Percentiles rank a stretch among this genome's conserved stretches.
Conservation (phyloP, 2,797 vertebrate species). For the Sciurus vulgaris region DNA sequence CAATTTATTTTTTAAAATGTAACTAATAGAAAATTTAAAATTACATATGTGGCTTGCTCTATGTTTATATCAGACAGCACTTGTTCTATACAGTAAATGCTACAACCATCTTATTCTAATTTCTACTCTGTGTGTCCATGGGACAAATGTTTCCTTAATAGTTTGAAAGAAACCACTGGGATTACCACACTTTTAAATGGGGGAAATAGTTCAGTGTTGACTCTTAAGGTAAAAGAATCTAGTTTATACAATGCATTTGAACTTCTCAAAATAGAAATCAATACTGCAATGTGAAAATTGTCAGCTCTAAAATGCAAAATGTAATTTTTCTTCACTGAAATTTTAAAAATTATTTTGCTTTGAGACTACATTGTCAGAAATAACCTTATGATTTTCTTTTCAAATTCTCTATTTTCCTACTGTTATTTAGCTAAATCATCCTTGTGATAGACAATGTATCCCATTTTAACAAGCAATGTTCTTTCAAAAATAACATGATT, state of each 20-base stretch:
- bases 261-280: constrained; percentile 54
- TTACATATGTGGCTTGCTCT: neutral
- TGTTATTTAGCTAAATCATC: constrained; percentile 26
- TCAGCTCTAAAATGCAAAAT: constrained; percentile 31
- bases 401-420: constrained; percentile 30
- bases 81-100: constrained; percentile 37
- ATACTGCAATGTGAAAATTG: neutral
- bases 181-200: neutral
- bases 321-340: constrained; percentile 43
- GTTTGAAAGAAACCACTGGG: neutral
- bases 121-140: neutral
- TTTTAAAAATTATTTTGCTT: constrained; percentile 11
- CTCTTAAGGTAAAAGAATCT: neutral
- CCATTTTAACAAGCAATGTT: constrained; percentile 41
- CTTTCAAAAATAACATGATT: constrained; percentile 31
- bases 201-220: constrained; percentile 28
- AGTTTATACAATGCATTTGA: neutral
- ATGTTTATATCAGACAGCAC: constrained; percentile 11
- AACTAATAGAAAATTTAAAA: constrained; percentile 51
- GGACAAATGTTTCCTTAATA: neutral
- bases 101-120: constrained; percentile 2
- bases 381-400: constrained; percentile 10
- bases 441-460: neutral
- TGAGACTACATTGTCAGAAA: neutral
- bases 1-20: constrained; percentile 34